Percentiles rank a stretch among this genome's conserved stretches.
phyloP scores from a whole-genome alignment of 2,113 vertebrate species.

The Erpornis zantholeuca region DNA sequence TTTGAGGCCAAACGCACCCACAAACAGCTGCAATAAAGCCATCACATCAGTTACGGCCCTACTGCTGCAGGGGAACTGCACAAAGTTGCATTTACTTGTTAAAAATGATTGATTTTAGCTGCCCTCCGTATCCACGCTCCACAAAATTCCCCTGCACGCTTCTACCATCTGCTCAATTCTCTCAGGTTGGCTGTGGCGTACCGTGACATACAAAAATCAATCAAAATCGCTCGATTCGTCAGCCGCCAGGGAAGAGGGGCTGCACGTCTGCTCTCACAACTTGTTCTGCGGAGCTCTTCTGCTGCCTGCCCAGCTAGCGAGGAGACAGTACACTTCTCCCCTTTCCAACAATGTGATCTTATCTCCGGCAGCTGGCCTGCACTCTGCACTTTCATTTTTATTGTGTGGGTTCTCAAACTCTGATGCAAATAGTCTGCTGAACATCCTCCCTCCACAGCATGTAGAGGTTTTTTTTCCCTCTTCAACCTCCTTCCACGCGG shows the following conservation, averaged over 20 bases:
- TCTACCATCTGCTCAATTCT: not conserved
- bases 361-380: conserved; percentile 23
- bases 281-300: not conserved
- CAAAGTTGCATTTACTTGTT: conserved; percentile 33
- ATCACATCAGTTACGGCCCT: conserved; percentile 20
- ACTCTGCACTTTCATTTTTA: conserved; percentile 38
- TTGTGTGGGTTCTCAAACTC: conserved; percentile 11
- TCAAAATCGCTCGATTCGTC: not conserved
- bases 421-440: conserved; percentile 43
- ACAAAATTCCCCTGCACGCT: not conserved
- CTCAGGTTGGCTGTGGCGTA: not conserved
- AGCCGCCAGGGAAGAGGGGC: not conserved
- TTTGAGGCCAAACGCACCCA: conserved; percentile 2
- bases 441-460: conserved; percentile 34
- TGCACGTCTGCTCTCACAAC: not conserved
- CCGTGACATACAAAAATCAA: conserved; percentile 9
- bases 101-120: conserved; percentile 20
- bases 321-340: not conserved
- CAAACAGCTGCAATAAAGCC: conserved; percentile 53
- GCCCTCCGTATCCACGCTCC: rapidly evolving
- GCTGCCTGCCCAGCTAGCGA: not conserved
- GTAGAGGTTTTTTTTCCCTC: not conserved
- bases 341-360: conserved; percentile 53
- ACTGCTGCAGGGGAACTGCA: not conserved
- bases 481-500: conserved; percentile 12